Percentiles rank a stretch among this genome's conserved stretches.
Conservation (phyloP, 2,797 vertebrate genomes). For the Lutjanus argentimaculatus region DNA sequence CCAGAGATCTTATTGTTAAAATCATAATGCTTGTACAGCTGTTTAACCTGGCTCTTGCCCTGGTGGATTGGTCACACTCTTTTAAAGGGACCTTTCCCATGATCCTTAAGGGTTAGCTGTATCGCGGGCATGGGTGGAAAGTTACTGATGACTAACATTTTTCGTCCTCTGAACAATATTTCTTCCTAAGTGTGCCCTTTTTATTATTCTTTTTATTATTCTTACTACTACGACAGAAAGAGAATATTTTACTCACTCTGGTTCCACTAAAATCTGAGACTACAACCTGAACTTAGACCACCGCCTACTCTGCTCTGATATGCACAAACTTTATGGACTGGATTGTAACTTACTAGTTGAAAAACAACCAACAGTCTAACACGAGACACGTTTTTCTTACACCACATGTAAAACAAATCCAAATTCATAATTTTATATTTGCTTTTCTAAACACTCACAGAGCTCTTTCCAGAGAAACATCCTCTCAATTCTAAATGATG, state of each 20-base stretch:
- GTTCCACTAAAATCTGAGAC: not conserved
- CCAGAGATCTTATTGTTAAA: slow-evolving; percentile 71
- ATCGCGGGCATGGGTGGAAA: slow-evolving; percentile 35
- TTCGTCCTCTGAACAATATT: not conserved
- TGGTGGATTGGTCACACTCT: slow-evolving; percentile 68
- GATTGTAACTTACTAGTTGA: not conserved
- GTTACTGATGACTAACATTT: slow-evolving; percentile 15
- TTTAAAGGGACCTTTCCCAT: slow-evolving; percentile 72
- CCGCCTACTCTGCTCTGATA: not conserved
- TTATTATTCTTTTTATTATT: not conserved
- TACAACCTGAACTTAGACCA: not conserved
- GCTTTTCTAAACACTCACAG: not conserved
- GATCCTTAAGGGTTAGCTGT: slow-evolving; percentile 53
- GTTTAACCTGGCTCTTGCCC: slow-evolving; percentile 64
- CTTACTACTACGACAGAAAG: not conserved
- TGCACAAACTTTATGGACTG: not conserved
- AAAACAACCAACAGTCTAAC: not conserved
- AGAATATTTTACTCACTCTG: not conserved
- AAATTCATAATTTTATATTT: not conserved
- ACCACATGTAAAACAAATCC: not conserved
- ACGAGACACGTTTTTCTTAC: not conserved
- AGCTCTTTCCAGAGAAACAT: not conserved
- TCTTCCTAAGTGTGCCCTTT: not conserved
- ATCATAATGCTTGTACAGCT: slow-evolving; percentile 76
- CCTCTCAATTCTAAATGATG: not conserved